These are phyloP conservation scores for Callimorpha dominula DNA, from an alignment of 2,888 invertebrate species.

Conservation along the genomic window DNA sequence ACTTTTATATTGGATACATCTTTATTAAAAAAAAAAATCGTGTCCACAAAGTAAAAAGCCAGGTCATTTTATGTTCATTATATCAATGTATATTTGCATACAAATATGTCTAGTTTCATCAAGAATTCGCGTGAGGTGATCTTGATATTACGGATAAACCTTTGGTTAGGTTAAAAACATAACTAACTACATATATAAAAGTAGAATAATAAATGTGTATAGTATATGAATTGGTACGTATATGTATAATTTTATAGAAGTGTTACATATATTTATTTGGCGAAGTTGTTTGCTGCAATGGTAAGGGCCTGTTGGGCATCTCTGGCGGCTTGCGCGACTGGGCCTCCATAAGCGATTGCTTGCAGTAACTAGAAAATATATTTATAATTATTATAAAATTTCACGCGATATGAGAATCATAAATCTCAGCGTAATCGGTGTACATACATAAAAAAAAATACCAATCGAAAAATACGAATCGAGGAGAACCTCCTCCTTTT, in stretches of 20 bases:
- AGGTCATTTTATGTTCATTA: constrained; percentile 59
- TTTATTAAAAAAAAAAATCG: constrained; percentile 66
- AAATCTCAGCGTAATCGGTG: too few species aligned
- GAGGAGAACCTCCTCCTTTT: too few species aligned
- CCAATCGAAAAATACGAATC: too few species aligned
- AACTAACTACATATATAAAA: constrained; percentile 22
- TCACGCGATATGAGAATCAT: too few species aligned
- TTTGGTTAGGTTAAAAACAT: constrained; percentile 21
- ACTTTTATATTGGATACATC: constrained; percentile 70
- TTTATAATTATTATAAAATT: neutral
- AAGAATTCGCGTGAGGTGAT: neutral
- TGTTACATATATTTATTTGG: constrained; percentile 22
- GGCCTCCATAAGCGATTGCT: constrained; percentile 54
- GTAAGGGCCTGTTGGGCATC: constrained; percentile 56
- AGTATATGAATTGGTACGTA: constrained; percentile 30
- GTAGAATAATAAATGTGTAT: constrained; percentile 29
- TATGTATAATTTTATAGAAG: constrained; percentile 25
- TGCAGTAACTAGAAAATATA: constrained; percentile 62
- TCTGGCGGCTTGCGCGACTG: constrained; percentile 42
- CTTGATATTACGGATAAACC: neutral
- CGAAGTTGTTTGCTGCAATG: constrained; percentile 33
- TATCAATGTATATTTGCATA: constrained; percentile 73
- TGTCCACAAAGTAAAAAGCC: constrained; percentile 71
- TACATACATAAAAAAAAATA: too few species aligned
- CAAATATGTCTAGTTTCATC: constrained; percentile 40